Conservation (phyloP, 2,888 invertebrate genomes). For the Lycaena phlaeas region DNA sequence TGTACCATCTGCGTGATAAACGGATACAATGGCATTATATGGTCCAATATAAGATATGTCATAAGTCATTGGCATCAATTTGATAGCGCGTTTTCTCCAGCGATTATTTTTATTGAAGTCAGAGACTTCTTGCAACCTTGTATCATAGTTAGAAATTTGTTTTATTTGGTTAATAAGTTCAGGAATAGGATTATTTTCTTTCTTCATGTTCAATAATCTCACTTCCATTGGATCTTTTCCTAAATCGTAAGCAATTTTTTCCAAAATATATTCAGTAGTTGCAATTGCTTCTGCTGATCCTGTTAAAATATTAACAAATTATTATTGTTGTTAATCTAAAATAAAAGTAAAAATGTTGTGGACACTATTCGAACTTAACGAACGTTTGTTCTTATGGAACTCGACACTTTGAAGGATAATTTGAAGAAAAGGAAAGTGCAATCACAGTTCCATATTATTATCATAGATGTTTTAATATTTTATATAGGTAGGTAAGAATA, state of each 20-base stretch:
- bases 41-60: constrained; percentile 68
- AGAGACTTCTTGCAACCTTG: constrained; percentile 53
- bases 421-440: no score
- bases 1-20: constrained; percentile 80
- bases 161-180: constrained; percentile 69
- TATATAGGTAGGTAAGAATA: no score
- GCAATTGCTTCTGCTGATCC: constrained; percentile 75
- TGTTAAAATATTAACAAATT: constrained; percentile 32
- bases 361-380: no score
- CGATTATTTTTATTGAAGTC: constrained; percentile 76
- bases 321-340: no score
- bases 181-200: constrained; percentile 50
- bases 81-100: constrained; percentile 83
- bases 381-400: no score
- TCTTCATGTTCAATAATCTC: constrained; percentile 66
- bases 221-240: constrained; percentile 74
- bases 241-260: constrained; percentile 71
- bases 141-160: constrained; percentile 61
- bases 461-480: no score
- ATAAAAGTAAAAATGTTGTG: no score
- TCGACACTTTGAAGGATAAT: no score
- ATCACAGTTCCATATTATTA: no score
- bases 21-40: constrained; percentile 74
- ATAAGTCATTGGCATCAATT: constrained; percentile 78
- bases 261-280: constrained; percentile 78